These are phyloP conservation scores for Leptobrachium leishanense DNA, from an alignment of 2,113 vertebrate genomes.

Conservation along the genomic window DNA sequence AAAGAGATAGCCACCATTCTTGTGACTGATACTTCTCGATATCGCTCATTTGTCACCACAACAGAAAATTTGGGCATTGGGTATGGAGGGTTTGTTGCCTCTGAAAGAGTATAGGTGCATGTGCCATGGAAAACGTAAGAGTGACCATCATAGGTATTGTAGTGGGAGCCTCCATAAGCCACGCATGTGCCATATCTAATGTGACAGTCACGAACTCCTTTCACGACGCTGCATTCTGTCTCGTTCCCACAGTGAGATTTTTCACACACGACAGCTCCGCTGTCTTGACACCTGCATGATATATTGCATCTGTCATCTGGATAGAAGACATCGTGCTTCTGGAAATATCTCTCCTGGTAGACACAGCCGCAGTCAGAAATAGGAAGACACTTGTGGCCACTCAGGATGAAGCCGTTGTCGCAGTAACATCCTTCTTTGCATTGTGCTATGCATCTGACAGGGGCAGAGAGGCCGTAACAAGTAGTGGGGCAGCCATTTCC, in stretches of 20 bases:
- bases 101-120: constrained; percentile 49
- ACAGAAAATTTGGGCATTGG: constrained; percentile 14
- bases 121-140: constrained; percentile 45
- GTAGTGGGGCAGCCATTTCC: constrained; percentile 21
- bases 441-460: neutral
- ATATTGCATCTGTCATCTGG: neutral
- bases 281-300: neutral
- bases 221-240: neutral
- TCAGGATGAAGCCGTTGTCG: constrained; percentile 34
- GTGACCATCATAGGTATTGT: constrained; percentile 47
- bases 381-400: constrained; percentile 18
- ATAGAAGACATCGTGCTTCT: neutral
- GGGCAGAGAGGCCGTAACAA: neutral
- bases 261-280: constrained; percentile 20
- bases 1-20: neutral
- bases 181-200: constrained; percentile 3
- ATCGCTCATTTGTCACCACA: neutral
- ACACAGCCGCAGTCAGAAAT: constrained; percentile 26
- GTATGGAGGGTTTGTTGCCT: neutral
- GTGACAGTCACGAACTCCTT: constrained; percentile 26
- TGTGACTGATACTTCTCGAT: neutral
- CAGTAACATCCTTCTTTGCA: constrained; percentile 40
- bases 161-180: constrained; percentile 29
- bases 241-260: neutral
- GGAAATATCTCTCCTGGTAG: constrained; percentile 16